Evolutionary conservation across 2,113 vertebrate species (phyloP), one percentile per base, ranked within the genome.

Genomic region (Labeo rohita): DNA sequence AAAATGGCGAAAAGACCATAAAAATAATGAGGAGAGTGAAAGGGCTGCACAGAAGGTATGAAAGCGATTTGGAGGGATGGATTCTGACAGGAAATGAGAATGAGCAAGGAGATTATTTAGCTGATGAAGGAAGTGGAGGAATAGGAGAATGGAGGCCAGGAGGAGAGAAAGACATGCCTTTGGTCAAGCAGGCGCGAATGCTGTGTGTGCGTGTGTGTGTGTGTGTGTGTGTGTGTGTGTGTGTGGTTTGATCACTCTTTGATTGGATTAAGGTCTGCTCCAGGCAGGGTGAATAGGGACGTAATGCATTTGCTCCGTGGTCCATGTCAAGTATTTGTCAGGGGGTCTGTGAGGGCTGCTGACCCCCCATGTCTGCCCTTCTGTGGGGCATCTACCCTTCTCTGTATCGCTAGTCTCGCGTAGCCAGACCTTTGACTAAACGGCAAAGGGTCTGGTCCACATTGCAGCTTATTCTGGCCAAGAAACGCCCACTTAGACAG

Each of bases 281-380:
- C 18, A 56, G 78, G 54, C 52, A 36, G 85, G 78, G 85, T 86
- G 88, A 89, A 89, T 89, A 75, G 85, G 85, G 45, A 84, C 10
- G 52, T 88, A 90, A 90, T 86, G 65, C 70, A 74, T 91, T 93
- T 93, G 85, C 84, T 90, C 56, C 72, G 89, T 91, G 86, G 88
- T 87, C 89, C 90, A 86, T 88, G 86, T 66, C 88, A 89, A 89
- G 59, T 74, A 85, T 92, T 93, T 92, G 90, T 92, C 86, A 83
- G 65, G 23, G 77, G 90, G 88, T 70, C 77, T 80, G 66, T 90
- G 88, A 92, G 82, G 5, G 7, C 43, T 88, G 84, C 87, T 93
- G 92, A 88, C 89, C 92, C 89, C 86, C 90, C 84, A 83, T 91
- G 84, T 91, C 77, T 87, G 78, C 70, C 88, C 52, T 72, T 89